phyloP scores from a whole-genome alignment of 2,113 vertebrate genomes.

The Gnathonemus longibarbis region DNA sequence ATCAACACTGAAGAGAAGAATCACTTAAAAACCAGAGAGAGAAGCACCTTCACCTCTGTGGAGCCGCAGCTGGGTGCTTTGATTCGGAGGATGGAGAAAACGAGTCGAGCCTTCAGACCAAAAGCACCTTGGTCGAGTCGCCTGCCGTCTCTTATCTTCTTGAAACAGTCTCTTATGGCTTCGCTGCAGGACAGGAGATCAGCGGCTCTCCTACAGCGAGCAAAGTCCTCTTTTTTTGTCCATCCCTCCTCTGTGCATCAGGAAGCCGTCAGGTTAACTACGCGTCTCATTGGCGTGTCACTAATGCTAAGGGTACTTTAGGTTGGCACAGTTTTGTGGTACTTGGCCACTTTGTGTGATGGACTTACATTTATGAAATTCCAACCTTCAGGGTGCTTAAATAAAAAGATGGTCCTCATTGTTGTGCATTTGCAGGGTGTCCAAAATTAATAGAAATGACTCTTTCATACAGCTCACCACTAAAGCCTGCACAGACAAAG shows the following conservation, averaged over 20 bases:
- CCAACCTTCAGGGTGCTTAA: background rate
- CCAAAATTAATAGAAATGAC: background rate
- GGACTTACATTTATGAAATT: background rate
- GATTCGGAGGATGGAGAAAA: background rate
- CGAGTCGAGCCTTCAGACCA: background rate
- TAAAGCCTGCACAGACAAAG: background rate
- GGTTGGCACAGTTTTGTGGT: background rate
- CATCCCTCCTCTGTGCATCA: background rate
- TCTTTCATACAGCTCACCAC: background rate
- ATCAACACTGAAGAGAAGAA: background rate
- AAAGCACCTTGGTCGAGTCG: slow-evolving; percentile 1
- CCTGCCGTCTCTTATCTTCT: background rate
- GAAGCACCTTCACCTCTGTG: background rate
- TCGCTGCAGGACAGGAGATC: background rate
- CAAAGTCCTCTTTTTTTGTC: slow-evolving; percentile 18
- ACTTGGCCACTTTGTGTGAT: background rate
- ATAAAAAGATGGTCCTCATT: background rate
- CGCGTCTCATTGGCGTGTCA: background rate
- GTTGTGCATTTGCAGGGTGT: background rate
- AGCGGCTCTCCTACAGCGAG: background rate
- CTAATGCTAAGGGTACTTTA: background rate
- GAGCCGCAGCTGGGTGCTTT: background rate
- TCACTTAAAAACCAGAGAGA: background rate
- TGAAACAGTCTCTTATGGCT: background rate
- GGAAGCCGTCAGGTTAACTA: slow-evolving; percentile 8